Evolutionary conservation across 2,888 invertebrate species (phyloP).

Genomic region (Cerceris rybyensis): DNA sequence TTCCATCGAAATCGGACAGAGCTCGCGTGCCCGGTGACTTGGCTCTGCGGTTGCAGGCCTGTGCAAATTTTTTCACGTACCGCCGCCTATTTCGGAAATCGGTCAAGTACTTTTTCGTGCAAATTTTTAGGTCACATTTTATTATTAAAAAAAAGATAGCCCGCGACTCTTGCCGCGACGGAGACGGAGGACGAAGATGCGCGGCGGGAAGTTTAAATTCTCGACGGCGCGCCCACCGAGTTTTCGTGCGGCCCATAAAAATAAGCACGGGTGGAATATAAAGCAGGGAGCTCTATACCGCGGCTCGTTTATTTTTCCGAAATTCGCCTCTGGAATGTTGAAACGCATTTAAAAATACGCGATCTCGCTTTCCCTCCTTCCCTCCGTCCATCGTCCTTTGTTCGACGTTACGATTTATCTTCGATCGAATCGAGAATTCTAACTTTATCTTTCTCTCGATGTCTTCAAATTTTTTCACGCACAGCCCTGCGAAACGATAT

Average conservation of each 20-base stretch:
- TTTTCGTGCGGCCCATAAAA: conserved; percentile 31
- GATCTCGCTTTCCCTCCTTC: conserved; percentile 21
- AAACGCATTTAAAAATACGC: conserved; percentile 57
- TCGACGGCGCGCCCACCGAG: not conserved
- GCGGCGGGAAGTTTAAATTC: conserved; percentile 30
- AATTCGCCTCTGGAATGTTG: conserved; percentile 36
- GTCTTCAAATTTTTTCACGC: no score
- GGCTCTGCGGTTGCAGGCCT: no score
- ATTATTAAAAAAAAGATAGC: no score
- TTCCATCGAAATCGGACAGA: conserved; percentile 46
- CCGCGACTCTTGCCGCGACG: no score
- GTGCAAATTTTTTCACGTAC: no score
- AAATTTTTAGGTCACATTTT: no score
- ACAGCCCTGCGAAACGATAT: no score
- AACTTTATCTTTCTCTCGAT: no score
- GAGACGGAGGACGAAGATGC: no score
- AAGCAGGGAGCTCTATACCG: conserved; percentile 24
- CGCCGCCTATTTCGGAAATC: no score
- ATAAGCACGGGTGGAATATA: conserved; percentile 54
- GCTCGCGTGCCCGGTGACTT: conserved; percentile 11
- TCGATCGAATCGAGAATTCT: not conserved
- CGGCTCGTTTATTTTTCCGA: conserved; percentile 44
- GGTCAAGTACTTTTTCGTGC: no score
- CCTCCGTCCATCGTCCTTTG: conserved; percentile 22
- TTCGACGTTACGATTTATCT: conserved; percentile 35